These are phyloP conservation scores for Probaryconus sp. DNA, from an alignment of 1,140 invertebrate species.

Conservation along the genomic window DNA sequence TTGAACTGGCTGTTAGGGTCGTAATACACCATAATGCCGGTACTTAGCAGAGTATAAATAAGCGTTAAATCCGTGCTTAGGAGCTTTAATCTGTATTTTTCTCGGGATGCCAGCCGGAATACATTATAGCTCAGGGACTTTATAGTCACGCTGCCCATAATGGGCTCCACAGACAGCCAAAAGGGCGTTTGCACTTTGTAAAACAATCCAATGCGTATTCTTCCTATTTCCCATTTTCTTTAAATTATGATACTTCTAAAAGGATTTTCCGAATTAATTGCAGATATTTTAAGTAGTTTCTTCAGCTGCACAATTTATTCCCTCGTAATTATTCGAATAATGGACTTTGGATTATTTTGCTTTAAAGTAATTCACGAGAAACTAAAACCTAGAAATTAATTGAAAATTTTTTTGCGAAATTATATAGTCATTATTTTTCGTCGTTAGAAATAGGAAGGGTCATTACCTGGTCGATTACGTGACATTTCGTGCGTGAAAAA, in stretches of 20 bases:
- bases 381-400: too few relatives aligned
- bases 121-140: slow-evolving; percentile 74
- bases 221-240: neutral
- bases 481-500: too few relatives aligned
- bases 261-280: slow-evolving; percentile 29
- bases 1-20: slow-evolving; percentile 71
- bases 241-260: slow-evolving; percentile 38
- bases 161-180: slow-evolving; percentile 48
- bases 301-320: slow-evolving; percentile 10
- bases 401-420: too few relatives aligned
- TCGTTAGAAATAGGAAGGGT: too few relatives aligned
- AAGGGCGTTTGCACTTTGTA: slow-evolving; percentile 47
- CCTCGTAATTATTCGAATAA: too few relatives aligned
- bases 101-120: slow-evolving; percentile 68
- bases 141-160: slow-evolving; percentile 72
- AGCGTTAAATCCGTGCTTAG: slow-evolving; percentile 79
- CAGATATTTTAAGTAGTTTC: slow-evolving; percentile 15
- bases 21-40: slow-evolving; percentile 76
- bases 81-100: slow-evolving; percentile 77
- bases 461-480: too few relatives aligned
- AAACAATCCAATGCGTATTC: slow-evolving; percentile 42
- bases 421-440: too few relatives aligned
- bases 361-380: too few relatives aligned
- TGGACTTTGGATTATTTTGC: too few relatives aligned
- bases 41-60: slow-evolving; percentile 79